Base-by-base conservation (phyloP, 2,888 invertebrate species). In the Campoplex capitator region DNA sequence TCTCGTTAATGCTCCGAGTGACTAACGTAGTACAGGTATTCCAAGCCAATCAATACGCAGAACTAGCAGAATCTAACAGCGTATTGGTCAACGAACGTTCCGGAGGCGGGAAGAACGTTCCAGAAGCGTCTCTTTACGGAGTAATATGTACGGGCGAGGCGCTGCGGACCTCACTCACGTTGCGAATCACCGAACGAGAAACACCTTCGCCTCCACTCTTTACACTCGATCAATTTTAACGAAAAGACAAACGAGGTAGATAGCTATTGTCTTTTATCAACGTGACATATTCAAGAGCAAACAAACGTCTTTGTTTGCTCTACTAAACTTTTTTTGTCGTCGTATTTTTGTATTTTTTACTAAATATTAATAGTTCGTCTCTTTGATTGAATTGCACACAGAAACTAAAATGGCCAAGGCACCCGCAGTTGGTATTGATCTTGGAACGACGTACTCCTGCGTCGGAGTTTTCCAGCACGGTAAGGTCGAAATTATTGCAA, bases 391-490 rank as follows among this genome's bases (percentile, higher is more conserved):
- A 62, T 32, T 62, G 32, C 62, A 23, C 70, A 73, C 89, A 93
- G 92, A 82, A 90, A 87, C 71, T 32, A 91, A 93, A 90, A 94
- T 94, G 94, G 94, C 95, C 77, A 97, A 97, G 95, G 97, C 97
- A 96, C 98, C 97, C 93, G 98, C 98, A 94, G 97, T 98, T 94
- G 99, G 99, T 96, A 99, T 99, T 95, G 99, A 99, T 96, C 96
- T 99, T 95, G 99, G 99, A 91, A 99, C 98, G 91, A 99, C 98
- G 89, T 99, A 98, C 95, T 98, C 98, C 81, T 98, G 98, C 93
- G 98, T 98, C 90, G 98, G 98, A 92, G 98, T 98, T 89, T 98
- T 98, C 96, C 95, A 95, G 92, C 96, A 97, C 90, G 97, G 97
- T 83, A 97, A 96, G 92, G 97, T 97, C 92, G 97, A 97, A 93